Evolutionary conservation across 2,797 vertebrate species (phyloP).

Genomic region (Sparus aurata): DNA sequence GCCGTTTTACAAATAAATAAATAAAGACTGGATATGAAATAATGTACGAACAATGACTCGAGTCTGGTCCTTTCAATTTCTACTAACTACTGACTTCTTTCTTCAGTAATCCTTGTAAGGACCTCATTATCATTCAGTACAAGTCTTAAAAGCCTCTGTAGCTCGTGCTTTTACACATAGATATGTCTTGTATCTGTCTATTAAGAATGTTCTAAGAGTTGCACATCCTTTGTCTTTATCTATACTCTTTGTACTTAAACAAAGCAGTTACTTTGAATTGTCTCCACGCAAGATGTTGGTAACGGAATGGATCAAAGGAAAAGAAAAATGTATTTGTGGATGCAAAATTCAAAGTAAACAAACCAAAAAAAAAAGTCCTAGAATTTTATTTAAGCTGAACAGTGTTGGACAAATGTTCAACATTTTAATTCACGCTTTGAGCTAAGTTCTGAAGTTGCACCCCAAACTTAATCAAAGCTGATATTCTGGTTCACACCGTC

Average conservation of each 20-base stretch:
- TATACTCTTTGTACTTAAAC: constrained; percentile 6
- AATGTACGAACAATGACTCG: constrained; percentile 21
- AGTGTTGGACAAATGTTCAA: background rate
- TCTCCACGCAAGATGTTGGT: constrained; percentile 8
- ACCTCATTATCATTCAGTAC: constrained; percentile 25
- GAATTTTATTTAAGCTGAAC: background rate
- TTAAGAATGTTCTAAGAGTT: background rate
- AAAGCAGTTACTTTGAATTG: constrained; percentile 18
- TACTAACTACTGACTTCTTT: background rate
- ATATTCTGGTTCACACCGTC: background rate
- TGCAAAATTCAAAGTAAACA: constrained; percentile 1
- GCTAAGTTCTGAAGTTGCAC: background rate
- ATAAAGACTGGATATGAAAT: constrained; percentile 59
- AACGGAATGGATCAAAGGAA: constrained; percentile 1
- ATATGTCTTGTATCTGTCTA: constrained; percentile 9
- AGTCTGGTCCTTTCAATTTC: constrained; percentile 39
- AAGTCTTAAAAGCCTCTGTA: constrained; percentile 23
- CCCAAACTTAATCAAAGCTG: constrained; percentile 18
- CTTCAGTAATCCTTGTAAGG: constrained; percentile 23
- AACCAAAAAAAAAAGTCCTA: background rate
- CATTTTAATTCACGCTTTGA: background rate
- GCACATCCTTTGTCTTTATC: background rate
- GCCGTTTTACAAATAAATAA: constrained; percentile 41
- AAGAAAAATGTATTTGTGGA: background rate
- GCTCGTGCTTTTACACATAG: background rate